Evolutionary conservation across 2,113 vertebrate species (phyloP).

Genomic region (Apeltes quadracus): DNA sequence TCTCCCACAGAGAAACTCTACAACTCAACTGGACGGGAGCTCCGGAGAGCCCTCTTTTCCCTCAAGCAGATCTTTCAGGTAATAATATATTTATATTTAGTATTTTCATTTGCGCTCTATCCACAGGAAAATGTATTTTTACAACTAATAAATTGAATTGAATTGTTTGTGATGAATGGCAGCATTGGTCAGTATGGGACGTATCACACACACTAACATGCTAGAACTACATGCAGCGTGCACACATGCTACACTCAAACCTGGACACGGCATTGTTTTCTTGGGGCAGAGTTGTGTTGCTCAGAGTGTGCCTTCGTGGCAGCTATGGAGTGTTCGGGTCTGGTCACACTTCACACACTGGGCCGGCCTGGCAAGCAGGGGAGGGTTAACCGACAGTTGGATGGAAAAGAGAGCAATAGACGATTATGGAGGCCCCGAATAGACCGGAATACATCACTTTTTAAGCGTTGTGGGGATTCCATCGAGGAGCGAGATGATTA

Average conservation of each 20-base stretch:
- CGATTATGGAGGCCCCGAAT: constrained; percentile 30
- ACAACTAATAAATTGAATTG: too few species aligned
- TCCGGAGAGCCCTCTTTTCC: constrained; percentile 96
- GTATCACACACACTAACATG: constrained; percentile 1
- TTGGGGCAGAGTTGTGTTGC: constrained; percentile 41
- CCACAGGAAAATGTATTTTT: constrained; percentile 1
- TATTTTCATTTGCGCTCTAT: not conserved
- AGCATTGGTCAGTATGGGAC: not conserved
- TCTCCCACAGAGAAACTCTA: constrained; percentile 91
- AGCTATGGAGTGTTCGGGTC: constrained; percentile 63
- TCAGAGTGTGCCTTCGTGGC: constrained; percentile 69
- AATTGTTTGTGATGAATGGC: constrained; percentile 4
- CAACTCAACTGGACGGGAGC: constrained; percentile 92
- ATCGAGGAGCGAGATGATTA: not conserved
- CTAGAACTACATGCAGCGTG: constrained; percentile 3
- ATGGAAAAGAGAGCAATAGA: constrained; percentile 58
- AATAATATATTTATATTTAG: constrained; percentile 39
- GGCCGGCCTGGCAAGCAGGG: constrained; percentile 49
- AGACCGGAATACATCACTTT: constrained; percentile 43
- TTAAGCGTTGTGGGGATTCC: constrained; percentile 18
- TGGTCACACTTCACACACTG: constrained; percentile 61
- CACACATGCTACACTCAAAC: constrained; percentile 25
- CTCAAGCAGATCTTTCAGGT: constrained; percentile 99
- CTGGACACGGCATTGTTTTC: constrained; percentile 45
- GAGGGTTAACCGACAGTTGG: constrained; percentile 56